Percentiles rank a stretch among this genome's conserved stretches.
Conservation (phyloP, 2,113 vertebrate genomes). For the Phyllostomus discolor region DNA sequence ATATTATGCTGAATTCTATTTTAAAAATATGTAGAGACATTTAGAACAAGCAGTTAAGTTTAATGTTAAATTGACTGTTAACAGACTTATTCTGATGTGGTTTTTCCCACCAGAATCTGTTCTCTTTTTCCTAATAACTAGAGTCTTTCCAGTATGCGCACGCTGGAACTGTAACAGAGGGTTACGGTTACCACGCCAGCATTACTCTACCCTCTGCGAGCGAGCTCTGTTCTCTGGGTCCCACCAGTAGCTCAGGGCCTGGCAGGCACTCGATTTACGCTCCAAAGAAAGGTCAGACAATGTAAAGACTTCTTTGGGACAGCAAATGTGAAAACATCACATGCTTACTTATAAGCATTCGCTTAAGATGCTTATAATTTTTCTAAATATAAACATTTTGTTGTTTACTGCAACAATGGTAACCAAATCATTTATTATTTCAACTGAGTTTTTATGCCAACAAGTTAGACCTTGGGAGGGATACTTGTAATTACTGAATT, state of each 20-base stretch:
- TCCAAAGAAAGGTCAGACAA: background rate
- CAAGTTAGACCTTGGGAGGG: background rate
- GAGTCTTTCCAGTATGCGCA: background rate
- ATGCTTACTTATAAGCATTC: background rate
- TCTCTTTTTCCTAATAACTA: background rate
- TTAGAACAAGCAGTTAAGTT: background rate
- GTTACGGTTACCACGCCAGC: background rate
- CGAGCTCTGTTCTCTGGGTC: background rate
- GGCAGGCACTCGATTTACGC: background rate
- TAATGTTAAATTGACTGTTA: background rate
- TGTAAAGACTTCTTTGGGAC: background rate
- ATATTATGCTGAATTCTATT: background rate
- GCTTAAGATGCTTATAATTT: conserved; percentile 26
- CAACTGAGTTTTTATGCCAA: conserved; percentile 18
- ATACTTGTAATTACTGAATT: background rate
- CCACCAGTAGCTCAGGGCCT: background rate
- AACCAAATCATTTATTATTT: conserved; percentile 35
- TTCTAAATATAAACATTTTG: conserved; percentile 38
- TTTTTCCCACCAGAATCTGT: background rate
- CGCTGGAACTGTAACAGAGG: background rate
- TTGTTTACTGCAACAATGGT: background rate
- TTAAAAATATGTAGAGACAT: background rate
- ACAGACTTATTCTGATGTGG: background rate
- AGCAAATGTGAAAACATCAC: conserved; percentile 17
- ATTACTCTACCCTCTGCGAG: background rate